Evolutionary conservation across 2,888 invertebrate genomes (phyloP), one percentile per base, ranked within the genome.

Genomic region (Maniola hyperantus): DNA sequence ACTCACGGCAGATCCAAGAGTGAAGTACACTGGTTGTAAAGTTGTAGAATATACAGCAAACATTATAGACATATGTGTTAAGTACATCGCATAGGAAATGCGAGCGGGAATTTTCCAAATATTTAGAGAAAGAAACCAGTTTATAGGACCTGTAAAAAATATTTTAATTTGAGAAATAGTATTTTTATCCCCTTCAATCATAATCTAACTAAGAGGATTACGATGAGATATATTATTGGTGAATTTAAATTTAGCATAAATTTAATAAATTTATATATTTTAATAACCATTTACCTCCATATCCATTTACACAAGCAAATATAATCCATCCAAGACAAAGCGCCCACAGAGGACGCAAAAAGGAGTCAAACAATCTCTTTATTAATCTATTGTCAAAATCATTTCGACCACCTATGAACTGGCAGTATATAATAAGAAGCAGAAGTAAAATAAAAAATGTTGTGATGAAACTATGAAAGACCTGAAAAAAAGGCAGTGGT

Each of bases 71-170:
- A 80, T 83, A 73, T 94, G 94, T 2, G 92, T 76, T 0, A 94
- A 73, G 71, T 91, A 93, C 78, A 91, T 84, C 34, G 89, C 88
- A 69, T 92, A 93, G 0, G 91, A 90, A 11, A 93, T 74, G 42
- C 88, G 83, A 5, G 85, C 84, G 10, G 92, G 77, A 11, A 91
- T 77, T 75, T 87, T 85, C 81, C 92, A 93, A 33, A 89, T 73
- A 15, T 81, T 77, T 13, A 85, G 71, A 0, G 90, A 88, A n/a
- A 93, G 74, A 63, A 92, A 83, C 83, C 85, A 88, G 70, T 91
- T 86, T 5, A 92, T 77, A n/a, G 87, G 81, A 69, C 89, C 92
- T 92, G 73, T 18, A 75, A 55, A 55, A 18, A 55, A 55, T 15
- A n/a, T 11, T 13, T n/a, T n/a, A 20, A 53, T 20, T 13, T 20